Evolutionary conservation across 1,140 invertebrate species (phyloP), one percentile per base, ranked within the genome.

Genomic region (Leptestheria dahalacensis): DNA sequence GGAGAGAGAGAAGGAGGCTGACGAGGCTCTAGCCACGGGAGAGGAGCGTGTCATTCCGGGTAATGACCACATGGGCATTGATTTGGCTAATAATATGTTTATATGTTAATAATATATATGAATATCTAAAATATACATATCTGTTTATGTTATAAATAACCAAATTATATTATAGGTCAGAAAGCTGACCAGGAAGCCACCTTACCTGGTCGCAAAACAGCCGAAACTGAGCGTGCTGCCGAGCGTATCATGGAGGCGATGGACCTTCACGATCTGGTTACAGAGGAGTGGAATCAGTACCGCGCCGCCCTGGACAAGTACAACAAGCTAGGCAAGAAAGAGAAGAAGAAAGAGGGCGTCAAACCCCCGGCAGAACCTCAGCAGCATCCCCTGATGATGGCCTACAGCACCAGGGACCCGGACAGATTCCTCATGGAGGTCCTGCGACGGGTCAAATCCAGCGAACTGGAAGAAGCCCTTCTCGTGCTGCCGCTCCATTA

Each of bases 381-480:
- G 41, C 84, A 84, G 54, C 75, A 88, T 55, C 75, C 76, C 3
- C 68, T 95, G 25, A 86, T 97, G 82, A 74, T 80, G 48, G 86
- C 85, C 0, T 85, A 84, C 67, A 80, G 82, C 67, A 84, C 80
- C 10, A 74, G 73, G 55, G 85, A 79, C 51, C 76, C 82, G 0
- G 77, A 84, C 50, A 84, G 91, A 66, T 97, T 87, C 72, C 74
- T 97, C 20, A 67, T 91, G 18, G 84, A 86, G 70, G 83, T 83
- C 4, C 66, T 97, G 6, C 80, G 78, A 67, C 81, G 80, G 65
- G 84, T 95, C 65, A 82, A 85, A 65, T 70, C 73, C 55, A 90
- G 91, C 71, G 91, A 97, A 69, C 72, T 97, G 48, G 91, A 97
- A 71, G 89, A 95, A 73, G 79, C 88, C 0, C 72, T 97, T 2